These are phyloP conservation scores for Nesoenas mayeri DNA, from an alignment of 2,113 vertebrate genomes.

Conservation along the genomic window DNA sequence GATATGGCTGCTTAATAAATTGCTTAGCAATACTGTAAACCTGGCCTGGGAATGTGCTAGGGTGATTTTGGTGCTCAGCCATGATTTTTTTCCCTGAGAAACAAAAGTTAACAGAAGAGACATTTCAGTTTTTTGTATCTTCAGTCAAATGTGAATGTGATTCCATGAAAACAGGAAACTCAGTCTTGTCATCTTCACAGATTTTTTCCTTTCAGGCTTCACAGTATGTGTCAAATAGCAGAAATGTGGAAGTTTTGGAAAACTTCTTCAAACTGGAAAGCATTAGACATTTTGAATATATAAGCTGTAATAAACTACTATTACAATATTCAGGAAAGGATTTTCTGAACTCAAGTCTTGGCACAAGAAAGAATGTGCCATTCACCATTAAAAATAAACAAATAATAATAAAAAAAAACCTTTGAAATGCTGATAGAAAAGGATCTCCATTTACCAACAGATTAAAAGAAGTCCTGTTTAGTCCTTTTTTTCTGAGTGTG, in stretches of 20 bases:
- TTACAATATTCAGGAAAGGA: background rate
- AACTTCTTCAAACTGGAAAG: background rate
- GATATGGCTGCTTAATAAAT: background rate
- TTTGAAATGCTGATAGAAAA: background rate
- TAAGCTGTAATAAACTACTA: background rate
- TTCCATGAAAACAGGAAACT: background rate
- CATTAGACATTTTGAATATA: background rate
- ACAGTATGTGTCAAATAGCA: background rate
- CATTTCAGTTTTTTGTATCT: background rate
- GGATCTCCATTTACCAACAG: background rate
- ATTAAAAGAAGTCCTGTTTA: background rate
- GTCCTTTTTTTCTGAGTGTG: background rate
- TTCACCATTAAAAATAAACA: background rate
- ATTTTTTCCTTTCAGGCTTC: background rate
- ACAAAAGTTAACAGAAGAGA: background rate
- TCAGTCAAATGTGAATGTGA: background rate
- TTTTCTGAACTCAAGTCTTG: background rate
- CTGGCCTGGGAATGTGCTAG: background rate
- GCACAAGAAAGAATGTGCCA: background rate
- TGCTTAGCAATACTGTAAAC: background rate
- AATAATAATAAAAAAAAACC: background rate
- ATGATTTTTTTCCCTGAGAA: background rate
- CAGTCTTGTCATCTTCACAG: background rate
- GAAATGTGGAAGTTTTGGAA: background rate
- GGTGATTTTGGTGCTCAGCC: background rate